These are phyloP conservation scores for Tetrax tetrax DNA, from an alignment of 2,113 vertebrate genomes.

Conservation along the genomic window DNA sequence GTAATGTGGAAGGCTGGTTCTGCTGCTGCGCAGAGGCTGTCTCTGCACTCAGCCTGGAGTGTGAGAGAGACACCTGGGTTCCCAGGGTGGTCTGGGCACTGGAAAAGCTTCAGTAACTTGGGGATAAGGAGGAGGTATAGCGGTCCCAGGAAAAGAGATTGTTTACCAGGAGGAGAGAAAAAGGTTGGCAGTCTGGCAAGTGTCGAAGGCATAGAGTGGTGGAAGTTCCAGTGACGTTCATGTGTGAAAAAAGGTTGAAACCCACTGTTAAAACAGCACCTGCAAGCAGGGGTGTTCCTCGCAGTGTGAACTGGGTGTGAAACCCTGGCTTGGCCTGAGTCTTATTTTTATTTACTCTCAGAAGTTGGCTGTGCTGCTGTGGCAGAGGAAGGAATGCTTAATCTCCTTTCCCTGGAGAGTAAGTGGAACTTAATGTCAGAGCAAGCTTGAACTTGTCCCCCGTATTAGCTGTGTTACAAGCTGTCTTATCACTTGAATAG, in stretches of 20 bases:
- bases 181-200: not conserved
- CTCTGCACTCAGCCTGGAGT: not conserved
- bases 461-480: not conserved
- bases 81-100: not conserved
- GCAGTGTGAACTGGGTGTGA: not conserved
- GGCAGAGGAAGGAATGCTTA: not conserved
- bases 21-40: not conserved
- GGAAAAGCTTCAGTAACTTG: too few species aligned
- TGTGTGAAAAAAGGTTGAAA: not conserved
- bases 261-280: not conserved
- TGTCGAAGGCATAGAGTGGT: not conserved
- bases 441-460: not conserved
- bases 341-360: not conserved
- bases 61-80: not conserved
- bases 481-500: not conserved
- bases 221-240: fast-evolving
- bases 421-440: not conserved
- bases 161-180: not conserved
- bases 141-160: not conserved
- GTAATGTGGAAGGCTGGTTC: not conserved
- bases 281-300: not conserved
- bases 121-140: too few species aligned
- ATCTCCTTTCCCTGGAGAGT: not conserved
- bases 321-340: not conserved
- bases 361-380: not conserved